Conservation (phyloP, 2,888 invertebrate genomes). For the Tridacna gigas region DNA sequence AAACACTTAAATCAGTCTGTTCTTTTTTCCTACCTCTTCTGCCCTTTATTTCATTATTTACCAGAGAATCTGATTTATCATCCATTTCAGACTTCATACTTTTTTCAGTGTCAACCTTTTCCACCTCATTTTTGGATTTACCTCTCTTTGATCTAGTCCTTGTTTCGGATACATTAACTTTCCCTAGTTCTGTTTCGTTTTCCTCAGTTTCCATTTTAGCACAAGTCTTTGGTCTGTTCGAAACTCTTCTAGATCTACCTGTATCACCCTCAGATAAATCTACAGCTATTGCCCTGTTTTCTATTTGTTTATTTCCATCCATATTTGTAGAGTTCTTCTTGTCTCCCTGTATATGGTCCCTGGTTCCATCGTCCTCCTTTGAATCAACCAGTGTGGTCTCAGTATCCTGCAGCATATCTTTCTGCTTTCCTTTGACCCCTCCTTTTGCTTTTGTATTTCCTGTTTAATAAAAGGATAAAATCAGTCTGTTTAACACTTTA, state of each 20-base stretch:
- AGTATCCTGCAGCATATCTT: no score
- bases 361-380: no score
- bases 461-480: no score
- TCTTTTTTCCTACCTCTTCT: background rate
- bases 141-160: slow-evolving; percentile 1
- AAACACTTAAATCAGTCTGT: slow-evolving; percentile 5
- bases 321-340: no score
- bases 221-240: background rate
- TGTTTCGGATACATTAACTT: background rate
- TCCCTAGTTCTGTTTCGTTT: background rate
- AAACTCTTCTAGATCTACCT: background rate
- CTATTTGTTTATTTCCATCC: no score
- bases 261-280: no score
- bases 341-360: no score
- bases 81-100: background rate
- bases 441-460: no score
- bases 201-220: background rate
- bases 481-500: no score
- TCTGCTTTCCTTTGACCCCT: no score
- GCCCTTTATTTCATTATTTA: slow-evolving; percentile 11
- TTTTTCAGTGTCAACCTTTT: background rate
- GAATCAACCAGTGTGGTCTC: no score
- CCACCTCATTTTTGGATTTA: background rate
- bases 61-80: background rate
- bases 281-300: no score